Percentiles rank a stretch among this genome's conserved stretches.
phyloP scores from a whole-genome alignment of 92 coral and sea anemone genomes.

The Parazoanthus swiftii region DNA sequence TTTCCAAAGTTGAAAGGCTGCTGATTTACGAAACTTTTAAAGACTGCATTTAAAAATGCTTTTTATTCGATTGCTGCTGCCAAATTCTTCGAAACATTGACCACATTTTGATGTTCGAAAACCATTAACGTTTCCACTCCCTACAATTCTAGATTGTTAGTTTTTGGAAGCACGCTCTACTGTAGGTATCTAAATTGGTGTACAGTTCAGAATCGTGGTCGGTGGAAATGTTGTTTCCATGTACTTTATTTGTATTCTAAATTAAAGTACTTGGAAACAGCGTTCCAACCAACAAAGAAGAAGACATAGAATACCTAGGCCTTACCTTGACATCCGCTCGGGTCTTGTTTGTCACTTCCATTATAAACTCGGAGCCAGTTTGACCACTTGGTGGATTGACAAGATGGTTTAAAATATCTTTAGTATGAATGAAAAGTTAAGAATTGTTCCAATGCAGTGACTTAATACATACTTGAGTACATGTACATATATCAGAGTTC shows the following conservation, averaged over 20 bases:
- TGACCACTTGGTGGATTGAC: conserved; percentile 54
- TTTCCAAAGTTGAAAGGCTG: no score
- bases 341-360: conserved; percentile 99
- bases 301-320: background rate
- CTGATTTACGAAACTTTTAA: no score
- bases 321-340: conserved; percentile 97
- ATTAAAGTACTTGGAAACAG: no score
- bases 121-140: no score
- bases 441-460: background rate
- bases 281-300: no score
- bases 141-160: no score
- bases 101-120: background rate
- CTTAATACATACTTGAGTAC: background rate
- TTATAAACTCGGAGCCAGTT: conserved; percentile 72
- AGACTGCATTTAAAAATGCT: background rate
- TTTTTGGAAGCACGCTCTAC: no score
- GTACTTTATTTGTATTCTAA: no score
- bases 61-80: background rate
- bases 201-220: no score
- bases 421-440: conserved; percentile 27
- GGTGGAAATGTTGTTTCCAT: no score
- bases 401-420: conserved; percentile 80
- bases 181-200: no score
- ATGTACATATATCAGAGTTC: background rate
- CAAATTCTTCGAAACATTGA: background rate